Base-by-base conservation (phyloP, 2,888 invertebrate species). In the Dasysyrphus albostriatus region DNA sequence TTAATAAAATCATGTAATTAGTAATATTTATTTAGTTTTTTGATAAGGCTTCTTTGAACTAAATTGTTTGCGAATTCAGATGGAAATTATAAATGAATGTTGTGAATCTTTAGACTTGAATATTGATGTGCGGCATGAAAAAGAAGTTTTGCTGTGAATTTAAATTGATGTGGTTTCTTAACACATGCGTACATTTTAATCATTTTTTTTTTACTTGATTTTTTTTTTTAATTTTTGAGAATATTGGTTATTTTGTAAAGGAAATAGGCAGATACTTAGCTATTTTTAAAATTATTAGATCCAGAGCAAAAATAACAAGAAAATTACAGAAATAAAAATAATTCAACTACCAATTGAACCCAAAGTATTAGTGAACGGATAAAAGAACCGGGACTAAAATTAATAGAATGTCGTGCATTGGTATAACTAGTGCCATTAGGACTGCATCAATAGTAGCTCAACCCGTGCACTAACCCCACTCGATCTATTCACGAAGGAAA, bases 1-100 rank as follows among this genome's bases (percentile, higher is more conserved):
- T 54, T 54, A 8, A 54, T 92, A 93, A 89, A 84, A 83, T 73
- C 88, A 92, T 91, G 5, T 29, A 29, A 2, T 65, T 39, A 74
- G 10, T 47, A 10, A 7, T 39, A 24, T 8, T 42, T 42, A 12
- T 72, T 3, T 5, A 29, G 24, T 51, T 16, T 47, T 10, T 34
- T 4, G 0, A 5, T 29, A 1, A 6, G 34, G 24, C 34, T 42
- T 19, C 16, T 59, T 19, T 29, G 12, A 16, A 49, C 16, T 19
- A 29, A 63, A 32, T 39, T 24, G 16, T 49, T 58, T 34, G 37
- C n/a, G 19, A 54, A 56, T 44, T 56, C 3, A 29, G 14, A 58
- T 39, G 16, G 19, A 56, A 74, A 74, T 24, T 19, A 42, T 19
- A 7, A 63, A 63, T n/a, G 9, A n/a, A 14, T 63, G 42, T 12